Evolutionary conservation across 2,113 vertebrate genomes (phyloP).

Genomic region (Glareola pratincola): DNA sequence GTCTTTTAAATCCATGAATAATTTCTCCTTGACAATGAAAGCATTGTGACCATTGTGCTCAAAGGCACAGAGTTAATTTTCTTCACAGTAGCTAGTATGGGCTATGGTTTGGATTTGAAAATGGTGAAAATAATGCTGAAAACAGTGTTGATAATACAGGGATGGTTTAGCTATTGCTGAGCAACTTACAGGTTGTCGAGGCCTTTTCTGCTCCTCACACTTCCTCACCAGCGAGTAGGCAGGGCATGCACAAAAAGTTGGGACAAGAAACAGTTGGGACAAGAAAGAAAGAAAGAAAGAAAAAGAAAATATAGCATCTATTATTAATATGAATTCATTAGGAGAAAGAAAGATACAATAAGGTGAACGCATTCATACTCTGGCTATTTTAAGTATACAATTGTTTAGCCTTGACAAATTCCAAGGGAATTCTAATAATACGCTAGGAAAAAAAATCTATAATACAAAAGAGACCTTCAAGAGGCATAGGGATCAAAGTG

Average conservation of each 20-base stretch:
- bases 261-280: background rate
- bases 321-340: background rate
- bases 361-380: background rate
- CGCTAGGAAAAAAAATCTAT: background rate
- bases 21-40: background rate
- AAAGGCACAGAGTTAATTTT: background rate
- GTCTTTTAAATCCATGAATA: background rate
- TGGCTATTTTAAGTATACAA: background rate
- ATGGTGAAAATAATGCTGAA: background rate
- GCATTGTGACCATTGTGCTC: background rate
- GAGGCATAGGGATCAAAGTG: background rate
- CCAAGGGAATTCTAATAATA: background rate
- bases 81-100: background rate
- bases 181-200: background rate
- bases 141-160: background rate
- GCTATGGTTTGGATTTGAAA: background rate
- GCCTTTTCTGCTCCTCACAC: background rate
- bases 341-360: background rate
- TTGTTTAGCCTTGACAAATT: background rate
- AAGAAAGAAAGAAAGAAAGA: background rate
- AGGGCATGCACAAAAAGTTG: background rate
- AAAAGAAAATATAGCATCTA: background rate
- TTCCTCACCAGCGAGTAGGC: background rate
- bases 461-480: background rate
- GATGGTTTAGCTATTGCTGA: background rate